These are phyloP conservation scores for Sarcoramphus papa DNA, from an alignment of 2,797 vertebrate genomes.

Conservation along the genomic window DNA sequence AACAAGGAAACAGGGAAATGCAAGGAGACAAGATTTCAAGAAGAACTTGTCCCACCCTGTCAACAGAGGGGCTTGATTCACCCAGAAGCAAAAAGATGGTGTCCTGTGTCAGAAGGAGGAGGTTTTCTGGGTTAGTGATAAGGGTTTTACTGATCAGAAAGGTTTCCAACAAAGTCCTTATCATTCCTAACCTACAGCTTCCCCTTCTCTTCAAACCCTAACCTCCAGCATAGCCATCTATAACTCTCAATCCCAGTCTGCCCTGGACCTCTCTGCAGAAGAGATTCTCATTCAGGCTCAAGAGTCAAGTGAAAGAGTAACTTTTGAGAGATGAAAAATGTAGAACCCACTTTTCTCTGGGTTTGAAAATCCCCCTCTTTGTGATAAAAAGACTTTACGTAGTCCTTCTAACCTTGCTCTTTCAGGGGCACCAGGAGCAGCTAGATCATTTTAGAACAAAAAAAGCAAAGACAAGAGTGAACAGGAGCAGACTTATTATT, in stretches of 20 bases:
- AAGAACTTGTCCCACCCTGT: background rate
- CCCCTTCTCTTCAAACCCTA: background rate
- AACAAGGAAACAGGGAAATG: background rate
- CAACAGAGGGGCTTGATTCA: background rate
- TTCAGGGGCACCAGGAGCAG: background rate
- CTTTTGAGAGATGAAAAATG: background rate
- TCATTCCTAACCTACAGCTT: background rate
- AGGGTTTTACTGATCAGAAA: background rate
- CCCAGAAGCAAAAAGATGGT: background rate
- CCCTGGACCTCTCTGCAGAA: background rate
- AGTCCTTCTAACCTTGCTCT: background rate
- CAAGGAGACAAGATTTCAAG: background rate
- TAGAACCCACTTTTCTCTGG: background rate
- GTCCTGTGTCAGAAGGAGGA: background rate
- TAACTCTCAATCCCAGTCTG: background rate
- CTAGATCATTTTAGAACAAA: background rate
- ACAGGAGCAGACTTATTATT: constrained; percentile 9
- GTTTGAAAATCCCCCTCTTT: background rate
- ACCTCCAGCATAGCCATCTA: background rate
- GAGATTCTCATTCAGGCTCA: background rate
- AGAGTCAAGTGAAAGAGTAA: background rate
- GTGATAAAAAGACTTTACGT: background rate
- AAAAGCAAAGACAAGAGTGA: background rate
- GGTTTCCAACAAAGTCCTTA: background rate
- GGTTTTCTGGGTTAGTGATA: background rate